Evolutionary conservation across 2,797 vertebrate species (phyloP).

Genomic region (Cuculus canorus): DNA sequence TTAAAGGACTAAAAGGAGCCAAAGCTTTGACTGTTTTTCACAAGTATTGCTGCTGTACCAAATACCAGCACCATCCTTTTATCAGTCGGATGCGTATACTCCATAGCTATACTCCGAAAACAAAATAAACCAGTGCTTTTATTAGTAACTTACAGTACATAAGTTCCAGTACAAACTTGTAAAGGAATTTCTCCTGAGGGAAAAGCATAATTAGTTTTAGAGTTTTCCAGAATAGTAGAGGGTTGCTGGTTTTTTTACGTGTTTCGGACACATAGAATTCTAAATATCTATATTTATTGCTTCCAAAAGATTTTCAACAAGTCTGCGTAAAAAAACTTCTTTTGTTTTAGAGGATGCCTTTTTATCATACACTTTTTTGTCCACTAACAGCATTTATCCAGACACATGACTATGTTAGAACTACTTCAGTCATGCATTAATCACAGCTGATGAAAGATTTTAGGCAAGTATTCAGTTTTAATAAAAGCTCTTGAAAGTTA

Average conservation of each 20-base stretch:
- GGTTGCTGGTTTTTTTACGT: not conserved
- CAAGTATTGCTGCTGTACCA: not conserved
- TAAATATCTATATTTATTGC: conserved; percentile 17
- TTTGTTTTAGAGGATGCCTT: conserved; percentile 30
- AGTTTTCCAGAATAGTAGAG: conserved; percentile 43
- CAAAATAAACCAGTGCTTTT: not conserved
- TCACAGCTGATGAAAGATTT: conserved; percentile 63
- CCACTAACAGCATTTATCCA: conserved; percentile 44
- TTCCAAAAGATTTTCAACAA: conserved; percentile 65
- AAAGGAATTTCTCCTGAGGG: conserved; percentile 50
- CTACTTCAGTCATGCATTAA: conserved; percentile 54
- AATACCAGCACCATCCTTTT: not conserved
- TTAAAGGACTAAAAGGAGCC: not conserved
- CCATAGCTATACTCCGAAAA: conserved; percentile 3
- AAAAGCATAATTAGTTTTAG: conserved; percentile 36
- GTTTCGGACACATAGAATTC: conserved; percentile 38
- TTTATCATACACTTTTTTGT: conserved; percentile 45
- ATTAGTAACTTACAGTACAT: conserved; percentile 45
- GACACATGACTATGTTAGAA: conserved; percentile 35
- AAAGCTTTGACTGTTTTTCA: not conserved
- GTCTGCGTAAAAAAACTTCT: not conserved
- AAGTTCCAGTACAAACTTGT: conserved; percentile 50
- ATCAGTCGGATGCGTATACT: not conserved
- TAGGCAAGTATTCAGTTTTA: conserved; percentile 63
- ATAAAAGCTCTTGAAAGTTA: conserved; percentile 63